phyloP scores from a whole-genome alignment of 2,888 invertebrate genomes.

The Clusia tigrina region DNA sequence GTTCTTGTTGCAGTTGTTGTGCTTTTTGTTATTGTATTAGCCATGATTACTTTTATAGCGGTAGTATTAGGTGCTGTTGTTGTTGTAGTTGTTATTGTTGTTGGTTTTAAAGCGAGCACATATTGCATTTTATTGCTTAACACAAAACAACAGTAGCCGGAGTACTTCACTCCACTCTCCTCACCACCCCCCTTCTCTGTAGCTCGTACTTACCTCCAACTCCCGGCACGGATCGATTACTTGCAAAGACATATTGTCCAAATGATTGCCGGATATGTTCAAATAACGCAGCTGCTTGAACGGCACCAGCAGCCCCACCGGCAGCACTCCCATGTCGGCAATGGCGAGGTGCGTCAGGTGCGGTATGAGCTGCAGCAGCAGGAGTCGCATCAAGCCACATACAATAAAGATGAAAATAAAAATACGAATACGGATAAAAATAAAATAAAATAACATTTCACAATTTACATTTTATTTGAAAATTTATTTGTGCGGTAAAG shows the following conservation, averaged over 20 bases:
- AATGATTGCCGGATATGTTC: constrained; percentile 78
- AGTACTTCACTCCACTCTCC: no score
- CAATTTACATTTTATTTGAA: background rate
- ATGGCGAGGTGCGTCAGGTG: constrained; percentile 61
- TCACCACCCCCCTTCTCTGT: no score
- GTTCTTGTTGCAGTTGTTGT: constrained; percentile 11
- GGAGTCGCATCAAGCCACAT: no score
- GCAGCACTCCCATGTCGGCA: constrained; percentile 64
- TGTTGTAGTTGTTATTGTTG: background rate
- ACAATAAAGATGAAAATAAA: constrained; percentile 22
- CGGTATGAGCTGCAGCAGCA: constrained; percentile 55
- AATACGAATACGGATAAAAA: no score
- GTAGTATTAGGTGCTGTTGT: no score
- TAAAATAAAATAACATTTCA: background rate
- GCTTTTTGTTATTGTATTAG: constrained; percentile 11
- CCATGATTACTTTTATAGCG: constrained; percentile 2
- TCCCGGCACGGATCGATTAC: constrained; percentile 63
- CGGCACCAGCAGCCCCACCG: constrained; percentile 61
- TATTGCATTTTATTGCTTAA: background rate
- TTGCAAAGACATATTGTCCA: constrained; percentile 65
- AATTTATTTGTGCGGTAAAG: background rate
- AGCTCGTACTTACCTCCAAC: constrained; percentile 56
- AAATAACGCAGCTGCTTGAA: constrained; percentile 69
- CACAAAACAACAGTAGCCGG: no score
- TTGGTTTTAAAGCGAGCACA: background rate